Percentiles rank a stretch among this genome's conserved stretches.
These are phyloP conservation scores for Ondatra zibethicus DNA, from an alignment of 2,113 vertebrate species.

Conservation along the genomic window DNA sequence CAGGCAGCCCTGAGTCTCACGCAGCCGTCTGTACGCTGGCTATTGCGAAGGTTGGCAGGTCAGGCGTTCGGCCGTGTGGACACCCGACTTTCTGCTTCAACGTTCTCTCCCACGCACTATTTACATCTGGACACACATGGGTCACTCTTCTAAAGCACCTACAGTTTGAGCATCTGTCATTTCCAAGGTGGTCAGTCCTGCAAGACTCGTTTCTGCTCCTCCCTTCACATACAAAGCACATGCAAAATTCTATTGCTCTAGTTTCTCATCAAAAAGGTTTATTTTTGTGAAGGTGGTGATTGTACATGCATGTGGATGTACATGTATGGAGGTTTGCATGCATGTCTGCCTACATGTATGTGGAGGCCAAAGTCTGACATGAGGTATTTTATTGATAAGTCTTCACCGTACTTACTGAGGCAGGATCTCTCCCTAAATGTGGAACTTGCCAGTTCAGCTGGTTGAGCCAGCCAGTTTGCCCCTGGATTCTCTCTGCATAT, in stretches of 20 bases:
- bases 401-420: not conserved
- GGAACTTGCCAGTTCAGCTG: not conserved
- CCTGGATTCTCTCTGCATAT: not conserved
- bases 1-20: not conserved
- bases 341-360: not conserved
- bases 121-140: not conserved
- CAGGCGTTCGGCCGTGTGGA: not conserved
- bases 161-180: not conserved
- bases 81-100: not conserved
- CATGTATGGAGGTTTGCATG: not conserved
- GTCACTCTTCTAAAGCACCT: not conserved
- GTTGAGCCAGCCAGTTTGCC: not conserved
- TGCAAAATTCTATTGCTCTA: not conserved
- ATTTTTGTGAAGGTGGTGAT: not conserved
- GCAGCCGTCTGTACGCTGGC: fast-evolving
- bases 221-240: not conserved
- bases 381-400: not conserved
- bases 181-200: not conserved
- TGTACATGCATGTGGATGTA: not conserved
- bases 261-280: not conserved
- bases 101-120: not conserved
- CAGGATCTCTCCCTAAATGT: not conserved
- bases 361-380: not conserved
- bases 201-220: not conserved
- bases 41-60: not conserved